These are phyloP conservation scores for Pollenia labialis DNA, from an alignment of 2,888 invertebrate genomes.

Conservation along the genomic window DNA sequence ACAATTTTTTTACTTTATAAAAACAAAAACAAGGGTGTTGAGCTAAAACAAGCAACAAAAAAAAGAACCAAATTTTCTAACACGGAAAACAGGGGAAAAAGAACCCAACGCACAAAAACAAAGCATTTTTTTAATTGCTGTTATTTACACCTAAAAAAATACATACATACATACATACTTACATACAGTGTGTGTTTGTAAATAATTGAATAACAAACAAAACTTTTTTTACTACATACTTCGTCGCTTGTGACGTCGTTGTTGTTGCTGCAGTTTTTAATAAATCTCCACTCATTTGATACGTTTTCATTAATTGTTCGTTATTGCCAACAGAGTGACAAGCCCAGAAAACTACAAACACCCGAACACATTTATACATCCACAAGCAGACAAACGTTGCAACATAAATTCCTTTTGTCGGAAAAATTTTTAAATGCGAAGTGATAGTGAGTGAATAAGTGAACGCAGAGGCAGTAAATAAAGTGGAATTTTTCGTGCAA, in stretches of 20 bases:
- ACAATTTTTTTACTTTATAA: neutral
- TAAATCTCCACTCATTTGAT: neutral
- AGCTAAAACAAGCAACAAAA: slow-evolving; percentile 10
- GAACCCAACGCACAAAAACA: slow-evolving; percentile 55
- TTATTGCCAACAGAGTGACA: slow-evolving; percentile 22
- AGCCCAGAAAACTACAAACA: neutral
- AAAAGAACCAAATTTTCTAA: slow-evolving; percentile 1
- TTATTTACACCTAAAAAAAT: slow-evolving; percentile 26
- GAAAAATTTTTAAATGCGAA: slow-evolving; percentile 51
- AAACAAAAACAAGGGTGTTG: neutral
- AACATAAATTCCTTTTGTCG: slow-evolving; percentile 52
- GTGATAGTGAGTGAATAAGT: slow-evolving; percentile 21
- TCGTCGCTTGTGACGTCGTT: neutral
- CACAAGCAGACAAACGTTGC: neutral
- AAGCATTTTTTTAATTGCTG: slow-evolving; percentile 35
- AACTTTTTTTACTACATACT: slow-evolving; percentile 10
- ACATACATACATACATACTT: neutral
- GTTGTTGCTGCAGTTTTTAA: neutral
- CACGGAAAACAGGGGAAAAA: slow-evolving; percentile 28
- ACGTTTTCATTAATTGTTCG: slow-evolving; percentile 33
- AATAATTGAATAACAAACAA: slow-evolving; percentile 22
- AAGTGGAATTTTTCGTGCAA: slow-evolving; percentile 37
- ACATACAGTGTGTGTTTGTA: neutral
- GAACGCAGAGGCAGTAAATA: neutral
- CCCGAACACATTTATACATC: neutral